These are phyloP conservation scores for Drosophila pectinifera DNA, from an alignment of 1,140 invertebrate species.

Conservation along the genomic window DNA sequence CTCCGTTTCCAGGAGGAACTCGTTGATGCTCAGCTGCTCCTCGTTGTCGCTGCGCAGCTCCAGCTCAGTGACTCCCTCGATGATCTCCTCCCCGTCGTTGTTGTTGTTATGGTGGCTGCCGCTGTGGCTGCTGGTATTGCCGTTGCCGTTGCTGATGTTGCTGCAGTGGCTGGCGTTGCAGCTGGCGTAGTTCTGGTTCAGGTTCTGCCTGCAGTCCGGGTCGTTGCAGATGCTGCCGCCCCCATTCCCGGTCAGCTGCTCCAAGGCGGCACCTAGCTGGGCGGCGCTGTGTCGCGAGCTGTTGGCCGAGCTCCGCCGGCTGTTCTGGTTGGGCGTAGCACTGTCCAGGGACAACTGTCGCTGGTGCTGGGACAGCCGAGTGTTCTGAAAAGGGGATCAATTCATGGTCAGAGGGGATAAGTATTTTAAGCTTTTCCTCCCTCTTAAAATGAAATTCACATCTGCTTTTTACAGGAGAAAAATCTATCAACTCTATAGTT, in stretches of 20 bases:
- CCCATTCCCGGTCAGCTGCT: constrained; percentile 49
- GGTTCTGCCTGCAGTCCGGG: constrained; percentile 75
- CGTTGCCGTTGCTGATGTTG: constrained; percentile 21
- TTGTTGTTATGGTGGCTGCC: constrained; percentile 35
- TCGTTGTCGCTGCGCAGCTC: constrained; percentile 64
- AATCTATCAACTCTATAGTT: too few species aligned
- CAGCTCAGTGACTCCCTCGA: constrained; percentile 64
- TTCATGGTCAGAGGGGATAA: too few species aligned
- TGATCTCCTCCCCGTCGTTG: constrained; percentile 47
- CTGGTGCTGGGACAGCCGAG: constrained; percentile 70
- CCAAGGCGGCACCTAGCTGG: constrained; percentile 61
- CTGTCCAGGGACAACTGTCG: constrained; percentile 63
- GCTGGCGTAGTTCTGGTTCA: constrained; percentile 57
- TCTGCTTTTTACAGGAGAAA: too few species aligned
- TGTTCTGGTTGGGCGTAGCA: constrained; percentile 73
- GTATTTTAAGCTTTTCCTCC: too few species aligned
- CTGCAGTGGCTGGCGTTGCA: constrained; percentile 42
- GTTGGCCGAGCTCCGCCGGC: constrained; percentile 72
- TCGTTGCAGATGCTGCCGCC: constrained; percentile 69
- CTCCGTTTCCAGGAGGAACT: constrained; percentile 71
- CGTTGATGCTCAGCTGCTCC: constrained; percentile 67
- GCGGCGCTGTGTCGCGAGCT: constrained; percentile 69
- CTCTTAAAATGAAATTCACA: too few species aligned
- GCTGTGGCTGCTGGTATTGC: constrained; percentile 12
- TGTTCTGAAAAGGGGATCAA: constrained; percentile 47